phyloP scores from a whole-genome alignment of 2,888 invertebrate genomes.

The Trichopoda pennipes region DNA sequence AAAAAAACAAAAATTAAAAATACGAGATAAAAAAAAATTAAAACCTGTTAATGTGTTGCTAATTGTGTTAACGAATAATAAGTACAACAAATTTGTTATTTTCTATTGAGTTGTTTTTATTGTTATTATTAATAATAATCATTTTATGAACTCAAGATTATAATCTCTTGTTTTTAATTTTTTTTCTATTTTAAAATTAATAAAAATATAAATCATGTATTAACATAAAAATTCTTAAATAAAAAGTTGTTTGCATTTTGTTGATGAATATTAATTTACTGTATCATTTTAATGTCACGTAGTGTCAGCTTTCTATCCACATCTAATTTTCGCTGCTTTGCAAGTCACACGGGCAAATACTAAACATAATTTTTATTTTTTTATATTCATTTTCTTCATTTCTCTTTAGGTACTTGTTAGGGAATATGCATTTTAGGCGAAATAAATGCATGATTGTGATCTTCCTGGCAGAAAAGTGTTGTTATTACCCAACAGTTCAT shows the following conservation, averaged over 20 bases:
- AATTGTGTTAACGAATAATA: constrained; percentile 35
- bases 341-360: constrained; percentile 26
- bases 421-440: neutral
- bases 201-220: neutral
- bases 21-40: neutral
- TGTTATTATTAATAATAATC: constrained; percentile 6
- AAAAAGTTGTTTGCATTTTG: neutral
- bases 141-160: constrained; percentile 29
- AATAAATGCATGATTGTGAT: too few species aligned
- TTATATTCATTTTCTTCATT: neutral
- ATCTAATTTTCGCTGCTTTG: neutral
- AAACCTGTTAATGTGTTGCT: constrained; percentile 48
- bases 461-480: too few species aligned
- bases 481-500: too few species aligned
- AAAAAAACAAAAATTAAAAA: constrained; percentile 6
- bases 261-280: constrained; percentile 43
- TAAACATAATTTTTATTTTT: neutral
- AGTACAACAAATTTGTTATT: constrained; percentile 9
- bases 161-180: neutral
- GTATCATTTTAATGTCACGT: constrained; percentile 59
- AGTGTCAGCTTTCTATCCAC: constrained; percentile 49
- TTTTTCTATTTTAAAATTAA: constrained; percentile 2
- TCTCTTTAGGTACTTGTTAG: neutral
- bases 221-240: neutral
- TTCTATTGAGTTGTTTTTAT: neutral